Conservation (phyloP, 2,797 vertebrate species). For the Tolypeutes matacus region DNA sequence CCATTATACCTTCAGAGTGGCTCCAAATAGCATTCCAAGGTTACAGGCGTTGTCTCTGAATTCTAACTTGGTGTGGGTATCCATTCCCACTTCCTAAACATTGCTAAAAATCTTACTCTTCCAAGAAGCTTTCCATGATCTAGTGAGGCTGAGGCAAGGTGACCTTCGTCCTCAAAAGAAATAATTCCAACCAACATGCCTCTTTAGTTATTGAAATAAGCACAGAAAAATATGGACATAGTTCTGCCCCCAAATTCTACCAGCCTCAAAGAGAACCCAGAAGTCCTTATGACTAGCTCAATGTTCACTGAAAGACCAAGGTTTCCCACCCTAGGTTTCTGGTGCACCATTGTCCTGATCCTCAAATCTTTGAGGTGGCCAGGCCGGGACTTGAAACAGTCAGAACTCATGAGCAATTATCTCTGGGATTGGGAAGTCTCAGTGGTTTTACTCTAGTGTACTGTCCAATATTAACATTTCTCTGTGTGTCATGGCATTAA, state of each 20-base stretch:
- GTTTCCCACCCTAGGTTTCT: background rate
- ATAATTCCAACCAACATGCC: background rate
- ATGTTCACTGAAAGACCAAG: background rate
- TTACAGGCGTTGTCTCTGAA: background rate
- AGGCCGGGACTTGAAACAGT: background rate
- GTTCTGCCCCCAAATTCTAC: background rate
- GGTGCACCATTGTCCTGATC: background rate
- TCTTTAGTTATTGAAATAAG: constrained; percentile 26
- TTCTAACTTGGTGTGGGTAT: background rate
- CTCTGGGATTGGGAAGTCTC: background rate
- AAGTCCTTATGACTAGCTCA: background rate
- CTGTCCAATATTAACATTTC: background rate
- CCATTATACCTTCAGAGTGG: constrained; percentile 66
- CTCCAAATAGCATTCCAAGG: constrained; percentile 67
- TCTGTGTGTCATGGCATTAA: background rate
- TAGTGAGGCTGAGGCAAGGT: background rate
- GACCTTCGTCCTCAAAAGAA: background rate
- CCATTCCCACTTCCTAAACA: background rate
- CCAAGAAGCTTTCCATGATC: constrained; percentile 3
- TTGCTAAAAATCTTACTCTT: constrained; percentile 32
- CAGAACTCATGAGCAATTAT: background rate
- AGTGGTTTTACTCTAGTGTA: background rate
- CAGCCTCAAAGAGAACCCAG: background rate
- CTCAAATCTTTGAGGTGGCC: background rate
- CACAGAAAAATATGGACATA: background rate